phyloP scores from a whole-genome alignment of 2,888 invertebrate genomes.

The Monopis laevigella region DNA sequence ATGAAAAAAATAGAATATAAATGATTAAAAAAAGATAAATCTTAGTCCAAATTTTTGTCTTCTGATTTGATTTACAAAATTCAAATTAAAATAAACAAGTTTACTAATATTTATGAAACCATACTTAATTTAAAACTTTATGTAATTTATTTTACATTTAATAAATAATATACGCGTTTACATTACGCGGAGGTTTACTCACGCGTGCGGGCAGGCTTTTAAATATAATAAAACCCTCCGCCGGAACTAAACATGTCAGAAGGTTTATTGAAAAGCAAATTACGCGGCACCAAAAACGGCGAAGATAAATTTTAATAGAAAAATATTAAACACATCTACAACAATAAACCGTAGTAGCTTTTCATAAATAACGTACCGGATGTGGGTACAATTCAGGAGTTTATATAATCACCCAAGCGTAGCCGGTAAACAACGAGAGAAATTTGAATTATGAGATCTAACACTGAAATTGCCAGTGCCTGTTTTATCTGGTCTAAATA shows the following conservation, averaged over 20 bases:
- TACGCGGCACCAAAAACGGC: constrained; percentile 34
- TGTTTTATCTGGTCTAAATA: constrained; percentile 50
- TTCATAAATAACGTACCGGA: constrained; percentile 61
- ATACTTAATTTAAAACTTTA: too few relatives aligned
- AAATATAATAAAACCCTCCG: constrained; percentile 40
- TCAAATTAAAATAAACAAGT: too few relatives aligned
- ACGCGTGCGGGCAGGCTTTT: neutral
- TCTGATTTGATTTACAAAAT: too few relatives aligned
- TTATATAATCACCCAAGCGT: constrained; percentile 49
- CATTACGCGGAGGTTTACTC: too few relatives aligned
- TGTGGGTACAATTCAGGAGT: constrained; percentile 60
- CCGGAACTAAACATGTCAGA: constrained; percentile 41
- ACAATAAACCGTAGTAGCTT: constrained; percentile 60
- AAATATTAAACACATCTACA: constrained; percentile 58
- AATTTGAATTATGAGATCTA: constrained; percentile 60
- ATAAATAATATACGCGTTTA: too few relatives aligned
- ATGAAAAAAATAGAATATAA: too few relatives aligned
- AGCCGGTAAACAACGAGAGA: constrained; percentile 47
- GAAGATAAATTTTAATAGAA: constrained; percentile 46
- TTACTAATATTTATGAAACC: too few relatives aligned
- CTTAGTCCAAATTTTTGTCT: too few relatives aligned
- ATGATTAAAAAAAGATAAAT: too few relatives aligned
- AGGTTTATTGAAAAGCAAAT: constrained; percentile 46
- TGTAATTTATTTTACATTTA: too few relatives aligned
- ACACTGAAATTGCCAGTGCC: constrained; percentile 45